These are phyloP conservation scores for Nixonia krombeini DNA, from an alignment of 1,140 invertebrate genomes.

Conservation along the genomic window DNA sequence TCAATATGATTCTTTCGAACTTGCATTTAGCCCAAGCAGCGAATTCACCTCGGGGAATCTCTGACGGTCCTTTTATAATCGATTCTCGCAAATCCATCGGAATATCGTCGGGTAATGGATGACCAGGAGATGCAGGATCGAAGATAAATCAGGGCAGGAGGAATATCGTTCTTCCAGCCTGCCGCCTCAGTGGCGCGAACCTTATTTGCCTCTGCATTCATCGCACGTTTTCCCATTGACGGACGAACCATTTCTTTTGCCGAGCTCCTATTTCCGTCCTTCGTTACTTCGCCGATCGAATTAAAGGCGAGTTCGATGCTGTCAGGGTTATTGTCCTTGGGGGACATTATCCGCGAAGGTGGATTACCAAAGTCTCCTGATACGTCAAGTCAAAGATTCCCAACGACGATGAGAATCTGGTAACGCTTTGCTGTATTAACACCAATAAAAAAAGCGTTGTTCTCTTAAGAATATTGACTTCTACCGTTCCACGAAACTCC, in stretches of 20 bases:
- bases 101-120: background rate
- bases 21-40: too few species aligned
- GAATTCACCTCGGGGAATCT: too few species aligned
- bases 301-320: conserved; percentile 18
- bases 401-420: too few species aligned
- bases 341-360: background rate
- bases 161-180: conserved; percentile 4
- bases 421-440: too few species aligned
- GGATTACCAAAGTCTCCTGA: too few species aligned
- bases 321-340: conserved; percentile 3
- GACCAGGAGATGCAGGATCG: background rate
- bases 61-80: too few species aligned
- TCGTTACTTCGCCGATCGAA: conserved; percentile 3
- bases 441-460: too few species aligned
- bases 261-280: background rate
- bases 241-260: background rate
- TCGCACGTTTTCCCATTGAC: conserved; percentile 3
- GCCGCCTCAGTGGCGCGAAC: background rate
- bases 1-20: too few species aligned
- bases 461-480: too few species aligned
- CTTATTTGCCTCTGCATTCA: conserved; percentile 3
- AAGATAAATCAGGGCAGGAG: conserved; percentile 2
- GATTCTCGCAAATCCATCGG: too few species aligned
- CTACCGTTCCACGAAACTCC: too few species aligned
- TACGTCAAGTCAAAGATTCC: too few species aligned